These are phyloP conservation scores for Siphlonurus alternatus DNA, from an alignment of 2,888 invertebrate genomes.

Conservation along the genomic window DNA sequence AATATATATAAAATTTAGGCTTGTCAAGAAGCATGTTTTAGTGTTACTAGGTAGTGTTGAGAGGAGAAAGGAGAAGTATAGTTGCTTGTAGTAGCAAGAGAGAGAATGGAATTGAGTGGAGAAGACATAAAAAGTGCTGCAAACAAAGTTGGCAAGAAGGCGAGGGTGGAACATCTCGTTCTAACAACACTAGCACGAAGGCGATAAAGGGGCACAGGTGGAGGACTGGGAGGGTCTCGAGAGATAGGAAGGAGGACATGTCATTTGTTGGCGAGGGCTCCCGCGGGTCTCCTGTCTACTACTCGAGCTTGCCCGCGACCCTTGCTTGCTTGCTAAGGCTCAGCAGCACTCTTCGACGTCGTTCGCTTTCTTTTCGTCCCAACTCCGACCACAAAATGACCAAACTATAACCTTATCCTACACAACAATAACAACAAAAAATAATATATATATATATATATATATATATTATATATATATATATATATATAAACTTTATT, in stretches of 20 bases:
- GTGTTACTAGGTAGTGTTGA: background rate
- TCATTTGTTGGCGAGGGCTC: background rate
- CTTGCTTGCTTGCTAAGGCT: too few relatives aligned
- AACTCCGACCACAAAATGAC: background rate
- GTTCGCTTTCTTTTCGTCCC: background rate
- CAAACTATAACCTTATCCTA: background rate
- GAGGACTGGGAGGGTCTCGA: background rate
- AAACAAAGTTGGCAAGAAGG: background rate
- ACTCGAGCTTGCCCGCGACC: too few relatives aligned
- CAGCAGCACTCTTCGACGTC: too few relatives aligned
- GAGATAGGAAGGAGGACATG: background rate
- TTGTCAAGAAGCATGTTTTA: background rate
- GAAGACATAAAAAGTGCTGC: background rate
- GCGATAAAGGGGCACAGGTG: background rate
- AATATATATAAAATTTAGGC: background rate
- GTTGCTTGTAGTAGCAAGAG: background rate
- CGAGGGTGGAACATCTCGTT: too few relatives aligned
- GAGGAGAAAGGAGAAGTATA: background rate
- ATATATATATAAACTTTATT: too few relatives aligned
- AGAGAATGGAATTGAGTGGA: background rate
- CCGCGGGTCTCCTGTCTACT: background rate
- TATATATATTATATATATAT: too few relatives aligned
- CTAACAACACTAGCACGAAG: too few relatives aligned
- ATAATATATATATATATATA: too few relatives aligned
- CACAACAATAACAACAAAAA: too few relatives aligned